Percentiles rank a stretch among this genome's conserved stretches.
Conservation (phyloP, 2,888 invertebrate genomes). For the Pandemis cinnamomeana region DNA sequence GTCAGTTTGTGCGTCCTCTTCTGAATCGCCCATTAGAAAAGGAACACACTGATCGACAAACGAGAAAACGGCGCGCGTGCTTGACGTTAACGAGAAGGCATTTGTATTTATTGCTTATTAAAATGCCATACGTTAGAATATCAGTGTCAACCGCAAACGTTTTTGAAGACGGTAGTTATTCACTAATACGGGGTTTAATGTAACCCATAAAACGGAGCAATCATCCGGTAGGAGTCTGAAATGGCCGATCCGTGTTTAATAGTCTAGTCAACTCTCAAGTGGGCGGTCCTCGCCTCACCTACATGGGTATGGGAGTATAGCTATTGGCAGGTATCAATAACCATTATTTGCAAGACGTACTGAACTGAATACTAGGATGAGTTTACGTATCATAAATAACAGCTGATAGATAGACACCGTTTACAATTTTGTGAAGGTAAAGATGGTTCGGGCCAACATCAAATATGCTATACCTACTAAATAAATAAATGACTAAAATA, state of each 20-base stretch:
- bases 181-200: neutral
- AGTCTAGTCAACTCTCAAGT: neutral
- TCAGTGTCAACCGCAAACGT: slow-evolving; percentile 4
- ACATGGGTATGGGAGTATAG: too few species aligned
- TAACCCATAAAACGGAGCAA: slow-evolving; percentile 2
- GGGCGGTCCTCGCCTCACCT: neutral
- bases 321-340: too few species aligned
- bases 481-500: too few species aligned
- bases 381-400: too few species aligned
- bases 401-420: too few species aligned
- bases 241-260: neutral
- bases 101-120: slow-evolving; percentile 3
- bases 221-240: neutral
- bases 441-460: too few species aligned
- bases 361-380: too few species aligned
- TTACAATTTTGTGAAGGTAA: too few species aligned
- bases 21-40: neutral
- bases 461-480: too few species aligned
- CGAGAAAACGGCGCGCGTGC: neutral
- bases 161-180: neutral
- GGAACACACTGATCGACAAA: neutral
- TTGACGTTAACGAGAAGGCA: neutral
- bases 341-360: too few species aligned
- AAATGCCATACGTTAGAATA: neutral
- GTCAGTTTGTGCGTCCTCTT: neutral